A percentile compares a stretch with the other conserved stretches of the same genome.
Evolutionary conservation across 1,140 invertebrate genomes (phyloP).

Genomic region (Dysdera silvatica): DNA sequence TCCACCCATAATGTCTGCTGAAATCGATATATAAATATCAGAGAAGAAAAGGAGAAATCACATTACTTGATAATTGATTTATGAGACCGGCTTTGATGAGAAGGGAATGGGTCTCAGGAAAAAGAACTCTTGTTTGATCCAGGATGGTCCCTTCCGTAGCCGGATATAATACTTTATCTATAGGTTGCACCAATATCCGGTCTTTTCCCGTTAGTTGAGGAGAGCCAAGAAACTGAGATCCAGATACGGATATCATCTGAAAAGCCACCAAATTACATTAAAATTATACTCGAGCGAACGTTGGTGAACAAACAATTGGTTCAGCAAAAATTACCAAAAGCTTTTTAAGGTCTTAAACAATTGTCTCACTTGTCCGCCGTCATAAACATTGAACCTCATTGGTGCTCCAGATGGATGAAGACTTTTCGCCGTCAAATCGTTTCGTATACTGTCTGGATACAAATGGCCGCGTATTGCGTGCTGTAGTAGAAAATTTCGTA

Average conservation of each 20-base stretch:
- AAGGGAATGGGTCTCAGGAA: not conserved
- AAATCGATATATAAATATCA: no score
- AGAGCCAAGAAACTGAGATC: conserved; percentile 20
- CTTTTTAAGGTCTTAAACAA: no score
- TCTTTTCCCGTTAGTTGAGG: not conserved
- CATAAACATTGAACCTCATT: conserved; percentile 18
- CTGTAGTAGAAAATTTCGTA: conserved; percentile 21
- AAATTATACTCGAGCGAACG: no score
- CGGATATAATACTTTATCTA: conserved; percentile 17
- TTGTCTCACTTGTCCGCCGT: conserved; percentile 21
- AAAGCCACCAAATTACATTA: no score
- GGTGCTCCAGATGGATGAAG: not conserved
- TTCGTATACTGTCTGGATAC: not conserved
- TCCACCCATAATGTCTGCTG: no score
- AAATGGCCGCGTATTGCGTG: conserved; percentile 10
- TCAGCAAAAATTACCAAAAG: no score
- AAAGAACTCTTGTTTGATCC: conserved; percentile 9
- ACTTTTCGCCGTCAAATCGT: conserved; percentile 14
- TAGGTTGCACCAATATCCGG: conserved; percentile 23
- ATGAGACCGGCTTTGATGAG: conserved; percentile 9
- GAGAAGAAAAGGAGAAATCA: no score
- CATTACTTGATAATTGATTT: conserved; percentile 5
- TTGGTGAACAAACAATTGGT: no score
- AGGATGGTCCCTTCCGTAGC: conserved; percentile 2
- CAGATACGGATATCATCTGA: conserved; percentile 24